These are phyloP conservation scores for Sebastes itinus DNA, from an alignment of 2,797 vertebrate species.

Conservation along the genomic window DNA sequence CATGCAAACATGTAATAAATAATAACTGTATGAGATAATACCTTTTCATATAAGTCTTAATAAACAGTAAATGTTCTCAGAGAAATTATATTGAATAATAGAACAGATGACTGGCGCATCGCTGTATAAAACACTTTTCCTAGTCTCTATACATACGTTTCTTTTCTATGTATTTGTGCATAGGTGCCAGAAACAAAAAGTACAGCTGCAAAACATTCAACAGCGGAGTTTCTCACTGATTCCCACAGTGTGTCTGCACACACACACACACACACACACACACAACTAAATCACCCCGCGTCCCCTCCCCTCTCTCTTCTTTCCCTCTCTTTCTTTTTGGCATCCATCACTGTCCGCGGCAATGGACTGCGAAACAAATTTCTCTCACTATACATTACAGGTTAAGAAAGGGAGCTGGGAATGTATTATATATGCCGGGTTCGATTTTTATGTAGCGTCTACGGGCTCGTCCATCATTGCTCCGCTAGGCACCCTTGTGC, in stretches of 20 bases:
- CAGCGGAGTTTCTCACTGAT: background rate
- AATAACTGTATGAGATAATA: background rate
- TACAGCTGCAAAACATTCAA: background rate
- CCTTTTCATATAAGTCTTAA: background rate
- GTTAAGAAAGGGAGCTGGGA: slow-evolving; percentile 75
- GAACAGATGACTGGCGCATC: background rate
- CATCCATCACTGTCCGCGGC: slow-evolving; percentile 74
- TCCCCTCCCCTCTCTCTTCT: background rate
- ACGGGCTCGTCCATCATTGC: slow-evolving; percentile 76
- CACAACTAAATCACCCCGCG: background rate
- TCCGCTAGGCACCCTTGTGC: slow-evolving; percentile 61
- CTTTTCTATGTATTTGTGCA: background rate
- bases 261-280: slow-evolving; percentile 6
- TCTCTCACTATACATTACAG: slow-evolving; percentile 77
- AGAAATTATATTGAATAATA: background rate
- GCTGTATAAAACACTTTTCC: background rate
- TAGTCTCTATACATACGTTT: background rate
- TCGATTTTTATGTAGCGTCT: slow-evolving; percentile 76
- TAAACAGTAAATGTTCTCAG: background rate
- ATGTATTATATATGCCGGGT: slow-evolving; percentile 70
- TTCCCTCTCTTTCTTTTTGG: slow-evolving; percentile 53
- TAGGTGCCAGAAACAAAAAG: background rate
- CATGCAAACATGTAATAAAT: background rate
- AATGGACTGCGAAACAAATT: slow-evolving; percentile 76
- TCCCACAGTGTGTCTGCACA: background rate